Percentiles rank a stretch among this genome's conserved stretches.
phyloP scores from a whole-genome alignment of 2,888 invertebrate genomes.

The Chymomyza caudatula region DNA sequence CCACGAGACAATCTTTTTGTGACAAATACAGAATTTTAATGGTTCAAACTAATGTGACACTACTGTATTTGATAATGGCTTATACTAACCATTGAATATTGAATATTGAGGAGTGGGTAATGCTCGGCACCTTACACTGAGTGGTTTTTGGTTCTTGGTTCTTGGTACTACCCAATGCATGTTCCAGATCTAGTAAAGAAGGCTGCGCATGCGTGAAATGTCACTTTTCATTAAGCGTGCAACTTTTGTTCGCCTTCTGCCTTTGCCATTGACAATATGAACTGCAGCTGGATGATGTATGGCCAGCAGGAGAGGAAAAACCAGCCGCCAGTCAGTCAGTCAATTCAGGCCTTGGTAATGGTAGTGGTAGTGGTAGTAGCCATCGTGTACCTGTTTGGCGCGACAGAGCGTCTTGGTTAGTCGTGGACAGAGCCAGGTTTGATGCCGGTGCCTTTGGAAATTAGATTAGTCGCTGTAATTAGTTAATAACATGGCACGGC shows the following conservation, averaged over 20 bases:
- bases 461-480: constrained; percentile 77
- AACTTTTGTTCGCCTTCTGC: neutral
- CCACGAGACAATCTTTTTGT: no score
- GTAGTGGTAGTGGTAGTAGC: no score
- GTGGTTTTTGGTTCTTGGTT: neutral
- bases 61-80: neutral
- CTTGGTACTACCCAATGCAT: no score
- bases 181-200: constrained; percentile 1
- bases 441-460: constrained; percentile 46
- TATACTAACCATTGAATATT: neutral
- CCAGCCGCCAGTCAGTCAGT: neutral
- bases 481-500: constrained; percentile 77
- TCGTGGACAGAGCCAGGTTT: neutral
- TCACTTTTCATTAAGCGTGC: constrained; percentile 74
- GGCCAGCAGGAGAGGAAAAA: neutral
- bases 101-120: neutral
- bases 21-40: neutral
- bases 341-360: constrained; percentile 37
- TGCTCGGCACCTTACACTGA: neutral
- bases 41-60: neutral
- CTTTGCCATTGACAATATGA: neutral
- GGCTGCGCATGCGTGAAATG: constrained; percentile 73
- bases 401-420: constrained; percentile 17
- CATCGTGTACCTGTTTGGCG: constrained; percentile 59
- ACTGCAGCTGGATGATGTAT: neutral